These are phyloP conservation scores for Uria aalge DNA, from an alignment of 2,113 vertebrate species.

Conservation along the genomic window DNA sequence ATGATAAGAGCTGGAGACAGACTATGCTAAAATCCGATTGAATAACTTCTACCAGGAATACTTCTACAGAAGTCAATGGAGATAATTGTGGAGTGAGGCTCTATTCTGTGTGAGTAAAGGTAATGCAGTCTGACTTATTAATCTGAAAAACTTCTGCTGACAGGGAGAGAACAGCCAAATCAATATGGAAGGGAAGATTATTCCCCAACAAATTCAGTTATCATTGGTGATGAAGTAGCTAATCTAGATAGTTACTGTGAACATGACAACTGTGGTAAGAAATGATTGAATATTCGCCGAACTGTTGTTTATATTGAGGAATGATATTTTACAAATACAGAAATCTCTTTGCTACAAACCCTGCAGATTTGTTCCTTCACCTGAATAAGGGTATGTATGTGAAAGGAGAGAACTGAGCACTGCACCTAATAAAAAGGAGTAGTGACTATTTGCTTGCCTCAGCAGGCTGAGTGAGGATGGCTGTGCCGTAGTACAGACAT, in stretches of 20 bases:
- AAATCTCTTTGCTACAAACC: neutral
- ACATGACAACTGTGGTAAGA: neutral
- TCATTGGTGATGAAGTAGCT: neutral
- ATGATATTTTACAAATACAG: neutral
- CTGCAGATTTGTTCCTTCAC: neutral
- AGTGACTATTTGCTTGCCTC: neutral
- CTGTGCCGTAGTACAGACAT: neutral
- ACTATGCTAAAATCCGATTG: too few species aligned
- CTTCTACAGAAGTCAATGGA: neutral
- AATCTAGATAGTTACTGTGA: neutral
- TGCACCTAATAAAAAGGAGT: neutral
- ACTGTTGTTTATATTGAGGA: neutral
- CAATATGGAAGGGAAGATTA: neutral
- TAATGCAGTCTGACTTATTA: neutral
- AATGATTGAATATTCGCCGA: neutral
- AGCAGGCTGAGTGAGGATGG: neutral
- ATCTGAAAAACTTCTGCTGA: neutral
- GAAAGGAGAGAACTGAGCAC: neutral
- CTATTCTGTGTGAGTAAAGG: neutral
- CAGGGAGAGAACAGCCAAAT: neutral
- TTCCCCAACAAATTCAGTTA: slow-evolving; percentile 2
- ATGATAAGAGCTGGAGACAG: neutral
- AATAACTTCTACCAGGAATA: neutral
- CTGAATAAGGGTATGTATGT: neutral
- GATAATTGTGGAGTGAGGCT: fast-evolving